Evolutionary conservation across 2,797 vertebrate genomes (phyloP), one percentile per base, ranked within the genome.

Genomic region (Coregonus sp.): DNA sequence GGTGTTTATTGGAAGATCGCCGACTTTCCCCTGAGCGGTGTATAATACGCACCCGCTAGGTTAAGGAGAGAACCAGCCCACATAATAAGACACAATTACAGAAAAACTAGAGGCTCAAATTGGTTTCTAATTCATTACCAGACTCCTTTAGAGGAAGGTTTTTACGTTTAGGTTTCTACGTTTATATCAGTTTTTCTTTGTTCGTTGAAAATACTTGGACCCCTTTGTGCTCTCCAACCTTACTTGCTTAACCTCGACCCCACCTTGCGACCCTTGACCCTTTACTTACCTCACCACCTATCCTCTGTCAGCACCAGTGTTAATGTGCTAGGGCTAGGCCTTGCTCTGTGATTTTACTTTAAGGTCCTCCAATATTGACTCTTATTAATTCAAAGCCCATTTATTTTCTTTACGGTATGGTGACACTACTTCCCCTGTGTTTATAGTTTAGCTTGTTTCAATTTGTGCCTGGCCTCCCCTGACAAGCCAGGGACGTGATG

Each of bases 381-480:
- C 81, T 88, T 88, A 92, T 93, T 92, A 83, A 91, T 92, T 92
- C 89, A 86, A 87, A 81, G 90, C 81, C 88, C 86, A 84, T 90
- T 93, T 91, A 47, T 12, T 47, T 47, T 47, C 40, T 47, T 47
- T 47, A 47, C 40, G 9, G 40, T 47, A 47, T 47, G 40, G 40
- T 11, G 9, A 47, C 40, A 47, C 40, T 47, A 47, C 83, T 85
- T 92, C 91, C 91, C 89, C 86, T 84, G 89, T 93, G 92, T 94
- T 94, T 93, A 92, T 90, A 92, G 90, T 94, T 93, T 88, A 87
- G 90, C 89, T 89, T 90, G 88, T 93, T 93, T 94, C 90, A 92
- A 90, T 93, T 92, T 94, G 92, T 87, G 86, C 89, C 89, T 79
- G 72, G 91, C 90, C 86, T 90, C 91, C 86, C 25, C 86, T 86